Percentiles rank a stretch among this genome's conserved stretches.
phyloP scores from a whole-genome alignment of 1,140 invertebrate species.

The Periplaneta americana region DNA sequence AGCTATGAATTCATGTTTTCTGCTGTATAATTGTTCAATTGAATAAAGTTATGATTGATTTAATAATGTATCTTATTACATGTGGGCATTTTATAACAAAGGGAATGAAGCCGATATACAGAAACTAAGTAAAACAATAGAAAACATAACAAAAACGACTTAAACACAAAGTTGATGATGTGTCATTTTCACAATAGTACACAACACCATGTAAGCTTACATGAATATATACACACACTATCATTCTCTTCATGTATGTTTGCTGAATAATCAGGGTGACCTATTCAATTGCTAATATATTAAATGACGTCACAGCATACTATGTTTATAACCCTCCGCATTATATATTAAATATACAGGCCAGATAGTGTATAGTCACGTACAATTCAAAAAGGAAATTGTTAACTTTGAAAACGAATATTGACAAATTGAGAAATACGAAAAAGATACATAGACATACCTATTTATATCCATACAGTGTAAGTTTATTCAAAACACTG shows the following conservation, averaged over 20 bases:
- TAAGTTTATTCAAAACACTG: no score
- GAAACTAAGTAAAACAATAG: not conserved
- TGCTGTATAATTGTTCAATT: no score
- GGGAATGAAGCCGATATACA: not conserved
- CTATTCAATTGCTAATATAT: not conserved
- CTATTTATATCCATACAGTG: no score
- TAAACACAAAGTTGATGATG: not conserved
- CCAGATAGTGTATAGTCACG: not conserved
- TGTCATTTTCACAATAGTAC: not conserved
- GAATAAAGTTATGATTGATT: no score
- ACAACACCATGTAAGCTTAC: not conserved
- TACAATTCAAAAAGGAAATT: no score
- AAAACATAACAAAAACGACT: not conserved
- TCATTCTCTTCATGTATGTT: not conserved
- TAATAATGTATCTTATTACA: no score
- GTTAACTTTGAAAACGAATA: no score
- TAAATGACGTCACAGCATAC: not conserved
- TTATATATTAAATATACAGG: not conserved
- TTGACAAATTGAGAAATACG: no score
- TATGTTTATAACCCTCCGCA: not conserved
- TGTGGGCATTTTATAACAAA: no score
- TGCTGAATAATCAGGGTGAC: not conserved
- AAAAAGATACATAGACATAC: no score
- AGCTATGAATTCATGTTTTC: no score
- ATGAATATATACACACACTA: not conserved